Base-by-base conservation (phyloP, 2,888 invertebrate species). In the Arenicola marina region DNA sequence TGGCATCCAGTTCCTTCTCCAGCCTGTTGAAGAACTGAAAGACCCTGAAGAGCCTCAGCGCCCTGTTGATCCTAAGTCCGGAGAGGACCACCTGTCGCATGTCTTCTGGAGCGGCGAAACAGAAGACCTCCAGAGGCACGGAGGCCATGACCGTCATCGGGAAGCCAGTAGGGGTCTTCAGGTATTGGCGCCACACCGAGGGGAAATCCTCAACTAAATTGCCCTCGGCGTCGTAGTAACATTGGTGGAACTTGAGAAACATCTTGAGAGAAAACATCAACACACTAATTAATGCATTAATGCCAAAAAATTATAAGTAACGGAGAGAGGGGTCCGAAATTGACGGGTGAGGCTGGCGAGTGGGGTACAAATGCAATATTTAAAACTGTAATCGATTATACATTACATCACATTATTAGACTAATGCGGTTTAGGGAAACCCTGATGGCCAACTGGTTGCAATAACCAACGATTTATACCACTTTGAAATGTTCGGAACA, bases 41-140 rank as follows among this genome's bases (percentile, higher is more conserved):
- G 15, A 57, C 59, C 18, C 44, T 59, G 26, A 51, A 38, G 29
- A 59, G 28, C 26, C 66, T 33, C 15, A 66, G 51, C 18, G 59
- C 28, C 31, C 45, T 59, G n/a, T 60, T 28, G 4, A 66, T 31
- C 2, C 66, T 51, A 21, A 66, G 33, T 24, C 38, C 51, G 28
- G 60, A 56, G 18, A 66, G 46, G 29, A 11, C 15, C 45, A 46
- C 4, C 44, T 56, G 15, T 28, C 45, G 46, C 26, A 46, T n/a
- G 4, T 29, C 59, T 26, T 28, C 4, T 2, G 60, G 60, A 2
- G 61, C 63, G 3, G 58, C 53, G 31, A 66, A 34, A 2, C 63
- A 63, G n/a, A 63, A 45, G 15, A 66, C 29, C n/a, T 67, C 67
- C 18, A 67, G 15, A 2, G 67, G 67, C 15, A 61, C 32, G 21